phyloP scores from a whole-genome alignment of 2,797 vertebrate species.

The Staurois parvus region DNA sequence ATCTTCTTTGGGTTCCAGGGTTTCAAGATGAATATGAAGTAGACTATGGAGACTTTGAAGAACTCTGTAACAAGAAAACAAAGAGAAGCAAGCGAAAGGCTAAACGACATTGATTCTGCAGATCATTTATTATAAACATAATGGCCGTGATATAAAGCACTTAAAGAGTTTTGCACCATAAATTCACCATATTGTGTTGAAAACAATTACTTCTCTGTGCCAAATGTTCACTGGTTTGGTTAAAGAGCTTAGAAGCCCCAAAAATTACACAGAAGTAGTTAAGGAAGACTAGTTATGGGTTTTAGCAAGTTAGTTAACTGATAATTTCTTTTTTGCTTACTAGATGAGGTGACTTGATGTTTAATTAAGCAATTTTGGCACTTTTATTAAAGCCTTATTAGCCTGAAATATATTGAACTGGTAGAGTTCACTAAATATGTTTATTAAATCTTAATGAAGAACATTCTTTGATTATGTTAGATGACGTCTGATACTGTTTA shows the following conservation, averaged over 20 bases:
- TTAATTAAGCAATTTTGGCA: neutral
- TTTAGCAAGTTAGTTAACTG: too few species aligned
- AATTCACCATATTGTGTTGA: too few species aligned
- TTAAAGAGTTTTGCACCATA: too few species aligned
- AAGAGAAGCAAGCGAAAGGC: conserved; percentile 67
- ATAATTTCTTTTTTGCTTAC: neutral
- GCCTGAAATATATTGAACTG: neutral
- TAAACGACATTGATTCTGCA: neutral
- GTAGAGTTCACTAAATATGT: too few species aligned
- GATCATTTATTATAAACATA: neutral
- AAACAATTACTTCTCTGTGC: too few species aligned
- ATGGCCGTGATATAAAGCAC: neutral
- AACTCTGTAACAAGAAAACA: conserved; percentile 70
- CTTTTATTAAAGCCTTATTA: neutral
- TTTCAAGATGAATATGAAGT: conserved; percentile 66
- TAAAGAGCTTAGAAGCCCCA: too few species aligned
- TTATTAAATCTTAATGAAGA: too few species aligned
- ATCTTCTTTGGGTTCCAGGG: conserved; percentile 4
- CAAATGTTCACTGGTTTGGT: too few species aligned
- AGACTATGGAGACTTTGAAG: conserved; percentile 73
- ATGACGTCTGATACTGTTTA: neutral
- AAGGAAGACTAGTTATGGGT: too few species aligned
- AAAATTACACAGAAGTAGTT: too few species aligned
- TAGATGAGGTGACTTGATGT: neutral
- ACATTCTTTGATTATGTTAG: too few species aligned